Base-by-base conservation (phyloP, 2,113 vertebrate species). In the Sylvia atricapilla region DNA sequence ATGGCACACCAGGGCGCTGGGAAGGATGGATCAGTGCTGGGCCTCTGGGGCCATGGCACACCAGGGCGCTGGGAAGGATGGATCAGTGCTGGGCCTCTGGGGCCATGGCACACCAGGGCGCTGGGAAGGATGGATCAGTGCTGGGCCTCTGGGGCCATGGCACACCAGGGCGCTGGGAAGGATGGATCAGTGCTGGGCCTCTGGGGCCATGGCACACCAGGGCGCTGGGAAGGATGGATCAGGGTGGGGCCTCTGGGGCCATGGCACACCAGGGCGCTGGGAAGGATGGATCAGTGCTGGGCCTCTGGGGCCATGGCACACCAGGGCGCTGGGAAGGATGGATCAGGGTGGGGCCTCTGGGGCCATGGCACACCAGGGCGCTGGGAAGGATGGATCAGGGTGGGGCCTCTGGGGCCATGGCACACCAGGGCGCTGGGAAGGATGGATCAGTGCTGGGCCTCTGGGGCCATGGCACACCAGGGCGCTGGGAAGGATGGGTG, bases 31-130 rank as follows among this genome's bases (percentile, higher is more conserved):
- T 22, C 11, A 0, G 10, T 10, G 62, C 1, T 28, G 22, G 59
- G 53, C 3, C 37, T 22, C 47, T 30, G 15, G 15, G 23, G 9
- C 2, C 0, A 1, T 19, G 47, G 53, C 9, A 5, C 19, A 3
- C 7, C 27, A 25, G 50, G 23, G 6, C 3, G 3, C 44, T 37
- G 37, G 37, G 37, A 37, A 37, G 37, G 37, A 37, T 37, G 37
- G 37, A 37, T 22, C 11, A 0, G 10, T 10, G 62, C 1, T 31
- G 22, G 59, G 53, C 3, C 37, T 22, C 47, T 30, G 15, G 15
- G 23, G 9, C 2, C 0, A 1, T 19, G 47, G 53, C 9, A 5
- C 19, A 3, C 7, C 27, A 25, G 50, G 23, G 6, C 3, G 3
- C 44, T 37, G 37, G 37, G 37, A 37, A 37, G 37, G 37, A 37